phyloP scores from a whole-genome alignment of 37 sponge, comb jelly and placozoan genomes.

The Beroe ovata region DNA sequence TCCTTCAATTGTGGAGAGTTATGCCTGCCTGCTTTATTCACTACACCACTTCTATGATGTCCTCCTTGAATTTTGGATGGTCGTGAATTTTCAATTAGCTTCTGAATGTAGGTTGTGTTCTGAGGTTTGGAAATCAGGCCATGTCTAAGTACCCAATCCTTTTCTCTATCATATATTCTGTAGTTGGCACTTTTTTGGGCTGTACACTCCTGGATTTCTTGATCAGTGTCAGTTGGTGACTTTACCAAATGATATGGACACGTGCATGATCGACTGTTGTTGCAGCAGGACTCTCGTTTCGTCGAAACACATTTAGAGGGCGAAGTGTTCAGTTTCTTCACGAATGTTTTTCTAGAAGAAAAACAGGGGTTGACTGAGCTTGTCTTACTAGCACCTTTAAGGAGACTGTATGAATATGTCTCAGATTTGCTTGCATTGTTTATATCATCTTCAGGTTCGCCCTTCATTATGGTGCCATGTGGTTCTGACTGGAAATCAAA shows the following conservation, averaged over 20 bases:
- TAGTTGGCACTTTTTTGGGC: neutral
- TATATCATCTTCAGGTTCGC: slow-evolving; percentile 19
- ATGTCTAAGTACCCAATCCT: neutral
- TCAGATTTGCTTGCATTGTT: neutral
- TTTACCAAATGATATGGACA: neutral
- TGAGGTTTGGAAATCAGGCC: neutral
- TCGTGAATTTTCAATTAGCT: neutral
- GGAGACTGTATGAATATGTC: slow-evolving; percentile 58
- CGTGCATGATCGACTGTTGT: neutral
- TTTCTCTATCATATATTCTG: neutral
- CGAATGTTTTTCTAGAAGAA: slow-evolving; percentile 61
- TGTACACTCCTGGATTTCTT: too few relatives aligned
- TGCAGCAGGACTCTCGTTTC: slow-evolving; percentile 14
- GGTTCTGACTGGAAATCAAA: slow-evolving; percentile 50
- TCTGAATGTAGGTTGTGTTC: neutral
- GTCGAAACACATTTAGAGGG: slow-evolving; percentile 1
- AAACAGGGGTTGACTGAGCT: slow-evolving; percentile 60
- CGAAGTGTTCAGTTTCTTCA: slow-evolving; percentile 4
- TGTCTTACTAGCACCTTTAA: slow-evolving; percentile 62
- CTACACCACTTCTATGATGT: slow-evolving; percentile 11
- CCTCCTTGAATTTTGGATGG: neutral
- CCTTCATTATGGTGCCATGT: neutral
- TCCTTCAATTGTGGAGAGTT: too few relatives aligned
- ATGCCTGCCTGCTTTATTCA: too few relatives aligned
- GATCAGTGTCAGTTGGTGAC: neutral